Evolutionary conservation across 1,140 invertebrate species (phyloP).

Genomic region (Zaprionus ghesquierei): DNA sequence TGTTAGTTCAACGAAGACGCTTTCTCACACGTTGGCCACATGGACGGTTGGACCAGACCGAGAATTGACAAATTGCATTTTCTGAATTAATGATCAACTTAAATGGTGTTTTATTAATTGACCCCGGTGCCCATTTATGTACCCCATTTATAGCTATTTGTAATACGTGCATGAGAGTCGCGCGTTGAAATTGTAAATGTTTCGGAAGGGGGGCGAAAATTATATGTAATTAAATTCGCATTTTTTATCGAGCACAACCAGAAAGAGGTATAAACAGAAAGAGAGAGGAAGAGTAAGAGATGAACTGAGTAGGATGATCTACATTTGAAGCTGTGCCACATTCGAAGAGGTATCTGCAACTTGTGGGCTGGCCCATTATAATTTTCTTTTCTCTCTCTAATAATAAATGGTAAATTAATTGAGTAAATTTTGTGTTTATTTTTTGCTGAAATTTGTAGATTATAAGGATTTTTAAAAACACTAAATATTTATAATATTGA

Average conservation of each 20-base stretch:
- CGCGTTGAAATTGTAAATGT: conserved; percentile 62
- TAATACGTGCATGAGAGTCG: not conserved
- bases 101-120: conserved; percentile 79
- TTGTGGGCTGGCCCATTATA: not conserved
- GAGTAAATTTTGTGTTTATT: not conserved
- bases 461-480: not conserved
- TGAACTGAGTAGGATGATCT: conserved; percentile 56
- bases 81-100: conserved; percentile 69
- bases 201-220: conserved; percentile 34
- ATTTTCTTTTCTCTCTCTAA: not conserved
- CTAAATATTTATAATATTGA: not conserved
- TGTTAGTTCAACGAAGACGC: conserved; percentile 61
- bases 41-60: no score
- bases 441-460: not conserved
- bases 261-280: not conserved
- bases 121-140: conserved; percentile 11
- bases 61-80: conserved; percentile 76
- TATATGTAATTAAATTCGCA: conserved; percentile 74
- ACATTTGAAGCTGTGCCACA: conserved; percentile 18
- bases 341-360: conserved; percentile 10
- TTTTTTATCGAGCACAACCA: conserved; percentile 53
- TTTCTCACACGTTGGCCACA: conserved; percentile 68
- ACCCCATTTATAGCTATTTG: conserved; percentile 8
- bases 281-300: not conserved
- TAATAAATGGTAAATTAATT: not conserved